These are phyloP conservation scores for Nycticorax nycticorax DNA, from an alignment of 2,113 vertebrate genomes.

Conservation along the genomic window DNA sequence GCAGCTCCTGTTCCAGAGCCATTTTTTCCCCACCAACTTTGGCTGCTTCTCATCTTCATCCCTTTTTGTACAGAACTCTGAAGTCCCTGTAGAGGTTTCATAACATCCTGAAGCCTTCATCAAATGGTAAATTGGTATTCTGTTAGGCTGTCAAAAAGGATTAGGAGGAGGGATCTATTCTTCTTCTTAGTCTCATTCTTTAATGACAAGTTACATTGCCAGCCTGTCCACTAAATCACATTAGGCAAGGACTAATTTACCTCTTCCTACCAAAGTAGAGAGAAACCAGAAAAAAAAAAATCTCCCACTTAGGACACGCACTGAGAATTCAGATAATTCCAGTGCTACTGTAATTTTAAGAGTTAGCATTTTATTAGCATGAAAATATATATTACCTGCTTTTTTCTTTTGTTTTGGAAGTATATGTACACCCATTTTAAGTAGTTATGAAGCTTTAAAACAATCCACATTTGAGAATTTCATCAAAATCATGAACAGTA, in stretches of 20 bases:
- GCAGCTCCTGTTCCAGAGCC: not conserved
- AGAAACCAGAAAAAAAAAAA: not conserved
- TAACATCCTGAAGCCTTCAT: constrained; percentile 53
- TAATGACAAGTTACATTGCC: constrained; percentile 54
- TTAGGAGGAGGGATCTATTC: constrained; percentile 52
- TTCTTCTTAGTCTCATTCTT: constrained; percentile 50
- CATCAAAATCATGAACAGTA: not conserved
- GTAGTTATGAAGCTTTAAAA: not conserved
- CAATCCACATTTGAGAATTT: not conserved
- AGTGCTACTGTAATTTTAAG: not conserved
- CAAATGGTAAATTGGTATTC: constrained; percentile 61
- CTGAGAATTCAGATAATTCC: constrained; percentile 11
- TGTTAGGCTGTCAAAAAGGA: constrained; percentile 55
- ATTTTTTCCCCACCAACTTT: constrained; percentile 1
- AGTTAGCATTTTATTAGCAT: not conserved
- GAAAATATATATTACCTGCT: not conserved
- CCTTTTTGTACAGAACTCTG: not conserved
- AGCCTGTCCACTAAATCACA: constrained; percentile 49
- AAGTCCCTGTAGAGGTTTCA: constrained; percentile 50
- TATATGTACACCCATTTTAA: not conserved
- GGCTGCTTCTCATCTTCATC: constrained; percentile 17
- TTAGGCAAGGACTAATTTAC: constrained; percentile 55
- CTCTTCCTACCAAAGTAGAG: constrained; percentile 26
- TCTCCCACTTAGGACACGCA: not conserved
- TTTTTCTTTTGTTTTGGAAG: not conserved